Evolutionary conservation across 2,797 vertebrate species (phyloP).

Genomic region (Danionella dracula): DNA sequence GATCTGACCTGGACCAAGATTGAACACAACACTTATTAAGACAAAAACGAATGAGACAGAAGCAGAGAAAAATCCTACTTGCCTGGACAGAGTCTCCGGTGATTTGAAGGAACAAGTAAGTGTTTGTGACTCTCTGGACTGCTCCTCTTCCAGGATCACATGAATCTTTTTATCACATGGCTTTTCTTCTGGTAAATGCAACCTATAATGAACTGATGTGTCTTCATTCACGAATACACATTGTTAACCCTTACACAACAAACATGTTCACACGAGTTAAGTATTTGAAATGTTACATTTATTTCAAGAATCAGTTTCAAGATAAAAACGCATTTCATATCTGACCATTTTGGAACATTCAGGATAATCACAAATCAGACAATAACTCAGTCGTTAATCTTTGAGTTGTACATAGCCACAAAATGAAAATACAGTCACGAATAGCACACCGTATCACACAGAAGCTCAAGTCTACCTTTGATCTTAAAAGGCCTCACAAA

Average conservation of each 20-base stretch:
- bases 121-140: conserved; percentile 57
- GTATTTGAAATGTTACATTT: conserved; percentile 39
- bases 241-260: not conserved
- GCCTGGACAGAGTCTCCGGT: not conserved
- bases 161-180: conserved; percentile 76
- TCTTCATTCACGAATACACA: not conserved
- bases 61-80: not conserved
- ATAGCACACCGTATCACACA: conserved; percentile 13
- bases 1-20: not conserved
- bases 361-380: conserved; percentile 31
- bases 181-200: conserved; percentile 46
- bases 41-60: not conserved
- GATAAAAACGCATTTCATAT: conserved; percentile 23
- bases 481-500: conserved; percentile 11
- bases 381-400: conserved; percentile 13
- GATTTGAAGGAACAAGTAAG: conserved; percentile 47
- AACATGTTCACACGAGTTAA: not conserved
- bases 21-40: not conserved
- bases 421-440: conserved; percentile 22
- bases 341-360: conserved; percentile 18
- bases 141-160: conserved; percentile 70
- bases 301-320: conserved; percentile 32
- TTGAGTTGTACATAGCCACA: conserved; percentile 14
- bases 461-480: conserved; percentile 25
- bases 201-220: not conserved